Evolutionary conservation across 2,113 vertebrate genomes (phyloP).

Genomic region (Poecile atricapillus): DNA sequence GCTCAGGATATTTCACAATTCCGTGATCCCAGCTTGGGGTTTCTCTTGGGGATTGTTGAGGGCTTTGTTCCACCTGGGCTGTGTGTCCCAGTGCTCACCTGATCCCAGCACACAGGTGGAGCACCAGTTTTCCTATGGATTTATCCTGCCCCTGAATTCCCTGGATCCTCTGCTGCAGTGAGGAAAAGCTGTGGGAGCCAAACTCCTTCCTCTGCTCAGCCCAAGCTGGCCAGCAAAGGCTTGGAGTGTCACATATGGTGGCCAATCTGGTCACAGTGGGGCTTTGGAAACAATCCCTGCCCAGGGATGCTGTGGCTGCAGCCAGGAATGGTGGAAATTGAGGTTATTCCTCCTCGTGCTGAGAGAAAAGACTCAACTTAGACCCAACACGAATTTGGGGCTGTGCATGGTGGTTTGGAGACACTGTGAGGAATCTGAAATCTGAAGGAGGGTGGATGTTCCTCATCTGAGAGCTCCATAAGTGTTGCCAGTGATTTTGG

Average conservation of each 20-base stretch:
- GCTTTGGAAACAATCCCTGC: neutral
- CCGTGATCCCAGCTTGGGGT: fast-evolving
- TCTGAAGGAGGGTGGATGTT: fast-evolving
- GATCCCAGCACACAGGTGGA: neutral
- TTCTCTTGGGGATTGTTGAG: neutral
- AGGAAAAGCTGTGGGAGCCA: neutral
- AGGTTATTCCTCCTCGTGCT: neutral
- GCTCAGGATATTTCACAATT: neutral
- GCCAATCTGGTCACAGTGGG: neutral
- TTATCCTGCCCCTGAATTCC: neutral
- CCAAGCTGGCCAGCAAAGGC: fast-evolving
- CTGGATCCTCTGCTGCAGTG: fast-evolving
- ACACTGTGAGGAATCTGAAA: neutral
- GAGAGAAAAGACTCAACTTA: fast-evolving
- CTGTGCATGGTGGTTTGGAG: neutral
- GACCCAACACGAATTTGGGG: fast-evolving
- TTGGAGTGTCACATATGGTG: neutral
- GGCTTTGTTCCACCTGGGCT: neutral
- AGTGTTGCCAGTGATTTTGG: neutral
- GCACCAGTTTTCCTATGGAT: fast-evolving
- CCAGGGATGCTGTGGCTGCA: neutral
- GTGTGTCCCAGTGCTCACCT: neutral
- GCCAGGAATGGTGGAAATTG: neutral
- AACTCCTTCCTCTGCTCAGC: neutral
- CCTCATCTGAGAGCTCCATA: fast-evolving